Evolutionary conservation across 1,140 invertebrate genomes (phyloP).

Genomic region (Wiebesia pumilae): DNA sequence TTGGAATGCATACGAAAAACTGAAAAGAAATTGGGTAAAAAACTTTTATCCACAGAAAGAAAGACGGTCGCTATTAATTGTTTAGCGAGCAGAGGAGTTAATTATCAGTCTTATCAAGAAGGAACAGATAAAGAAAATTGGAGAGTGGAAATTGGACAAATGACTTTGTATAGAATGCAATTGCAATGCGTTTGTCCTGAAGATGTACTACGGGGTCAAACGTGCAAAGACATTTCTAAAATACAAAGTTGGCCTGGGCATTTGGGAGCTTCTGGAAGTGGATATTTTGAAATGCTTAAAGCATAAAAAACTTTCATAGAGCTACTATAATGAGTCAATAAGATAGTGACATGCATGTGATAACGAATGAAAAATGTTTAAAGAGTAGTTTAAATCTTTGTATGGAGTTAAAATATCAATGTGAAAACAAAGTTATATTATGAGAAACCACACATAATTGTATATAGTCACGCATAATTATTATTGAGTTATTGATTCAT

Average conservation of each 20-base stretch:
- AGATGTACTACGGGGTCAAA: conserved; percentile 70
- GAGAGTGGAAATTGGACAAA: conserved; percentile 74
- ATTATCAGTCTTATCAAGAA: conserved; percentile 68
- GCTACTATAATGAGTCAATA: conserved; percentile 25
- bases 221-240: conserved; percentile 73
- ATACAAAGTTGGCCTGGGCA: conserved; percentile 75
- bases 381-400: conserved; percentile 31
- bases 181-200: conserved; percentile 75
- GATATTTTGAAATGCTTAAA: conserved; percentile 69
- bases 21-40: conserved; percentile 57
- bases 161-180: conserved; percentile 76
- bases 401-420: background rate
- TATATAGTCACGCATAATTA: background rate
- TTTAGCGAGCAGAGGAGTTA: conserved; percentile 68
- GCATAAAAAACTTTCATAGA: conserved; percentile 31
- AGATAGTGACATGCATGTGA: conserved; percentile 31
- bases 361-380: conserved; percentile 41
- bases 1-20: conserved; percentile 73
- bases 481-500: background rate
- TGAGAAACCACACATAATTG: conserved; percentile 18
- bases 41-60: conserved; percentile 56
- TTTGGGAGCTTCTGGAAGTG: conserved; percentile 73
- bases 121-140: conserved; percentile 70
- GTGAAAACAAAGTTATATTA: background rate
- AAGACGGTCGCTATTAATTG: conserved; percentile 69